Evolutionary conservation across 2,113 vertebrate species (phyloP), one percentile per base, ranked within the genome.

Genomic region (Actenoides lindsayi): DNA sequence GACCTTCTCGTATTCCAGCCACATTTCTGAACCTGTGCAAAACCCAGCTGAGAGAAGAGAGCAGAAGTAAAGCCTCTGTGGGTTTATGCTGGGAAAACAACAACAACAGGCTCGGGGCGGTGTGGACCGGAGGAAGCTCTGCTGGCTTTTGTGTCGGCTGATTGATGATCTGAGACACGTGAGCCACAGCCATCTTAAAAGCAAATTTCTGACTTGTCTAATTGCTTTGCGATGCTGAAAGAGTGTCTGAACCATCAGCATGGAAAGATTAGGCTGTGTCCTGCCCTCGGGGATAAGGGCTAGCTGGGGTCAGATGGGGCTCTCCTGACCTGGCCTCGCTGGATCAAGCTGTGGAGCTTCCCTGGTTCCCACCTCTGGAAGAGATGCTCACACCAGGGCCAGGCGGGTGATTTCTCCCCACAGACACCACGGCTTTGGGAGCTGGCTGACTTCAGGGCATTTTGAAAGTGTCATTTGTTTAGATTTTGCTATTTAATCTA

Each of bases 81-180:
- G 57, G 4, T 70, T 65, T 8, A 1, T 14, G 18, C 5, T 57
- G 71, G 62, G 46, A 70, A 44, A 53, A 42, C 0, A 0, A 33
- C 1, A 20, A 50, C 18, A 13, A 3, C 0, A 53, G 53, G n/a
- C 3, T 71, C 31, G 17, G 7, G 27, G 18, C 0, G 6, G 42
- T 6, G 54, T 0, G 4, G 78, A 15, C 3, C 1, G 1, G 44
- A 33, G 64, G 56, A 23, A 39, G n/a, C 19, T 79, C 21, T 46
- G 31, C 19, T 1, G 5, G 19, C n/a, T 57, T 83, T 10, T 13
- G 20, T 19, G 35, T 50, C 2, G 1, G 23, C 6, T 8, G 18
- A 27, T 11, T 87, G 37, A 85, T 64, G 28, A 46, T 23, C 42
- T 13, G 28, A 80, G 41, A 13, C 17, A 57, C 1, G 0, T 6